Conservation (phyloP, 1,140 invertebrate species). For the Pseudomyrmex sp. region DNA sequence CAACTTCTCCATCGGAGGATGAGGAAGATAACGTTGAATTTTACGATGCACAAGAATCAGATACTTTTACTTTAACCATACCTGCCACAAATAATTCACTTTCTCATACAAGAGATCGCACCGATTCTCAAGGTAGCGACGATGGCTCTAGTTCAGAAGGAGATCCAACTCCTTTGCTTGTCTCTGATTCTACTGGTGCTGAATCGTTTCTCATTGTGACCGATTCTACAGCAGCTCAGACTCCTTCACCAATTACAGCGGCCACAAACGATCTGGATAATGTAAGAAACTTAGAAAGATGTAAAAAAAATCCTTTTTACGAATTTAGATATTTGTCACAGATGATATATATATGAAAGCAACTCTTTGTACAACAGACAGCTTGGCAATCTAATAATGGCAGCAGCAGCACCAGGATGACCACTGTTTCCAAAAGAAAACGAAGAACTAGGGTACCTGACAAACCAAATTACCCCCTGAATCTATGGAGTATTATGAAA, state of each 20-base stretch:
- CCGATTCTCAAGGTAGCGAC: slow-evolving; percentile 83
- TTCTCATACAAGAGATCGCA: slow-evolving; percentile 78
- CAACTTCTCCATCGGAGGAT: slow-evolving; percentile 89
- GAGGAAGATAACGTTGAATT: slow-evolving; percentile 96
- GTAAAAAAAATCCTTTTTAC: slow-evolving; percentile 5
- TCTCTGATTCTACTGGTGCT: slow-evolving; percentile 76
- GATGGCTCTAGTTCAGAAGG: slow-evolving; percentile 84
- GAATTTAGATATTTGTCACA: not conserved
- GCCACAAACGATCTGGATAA: slow-evolving; percentile 79
- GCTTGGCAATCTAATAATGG: slow-evolving; percentile 82
- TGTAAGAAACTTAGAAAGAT: slow-evolving; percentile 67
- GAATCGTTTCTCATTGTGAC: slow-evolving; percentile 83
- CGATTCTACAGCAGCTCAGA: slow-evolving; percentile 77
- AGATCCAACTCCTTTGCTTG: slow-evolving; percentile 79
- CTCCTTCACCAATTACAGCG: slow-evolving; percentile 66
- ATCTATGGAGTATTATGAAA: slow-evolving; percentile 99
- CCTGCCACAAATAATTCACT: slow-evolving; percentile 81
- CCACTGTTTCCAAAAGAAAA: slow-evolving; percentile 81
- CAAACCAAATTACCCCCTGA: slow-evolving; percentile 98
- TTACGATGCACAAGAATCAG: slow-evolving; percentile 94
- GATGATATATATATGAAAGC: too few relatives aligned
- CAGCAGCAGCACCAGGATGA: slow-evolving; percentile 78
- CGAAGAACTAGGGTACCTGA: slow-evolving; percentile 94
- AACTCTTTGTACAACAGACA: slow-evolving; percentile 67
- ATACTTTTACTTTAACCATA: slow-evolving; percentile 90